phyloP scores from a whole-genome alignment of 2,113 vertebrate genomes.

The Myanophis thanlyinensis region DNA sequence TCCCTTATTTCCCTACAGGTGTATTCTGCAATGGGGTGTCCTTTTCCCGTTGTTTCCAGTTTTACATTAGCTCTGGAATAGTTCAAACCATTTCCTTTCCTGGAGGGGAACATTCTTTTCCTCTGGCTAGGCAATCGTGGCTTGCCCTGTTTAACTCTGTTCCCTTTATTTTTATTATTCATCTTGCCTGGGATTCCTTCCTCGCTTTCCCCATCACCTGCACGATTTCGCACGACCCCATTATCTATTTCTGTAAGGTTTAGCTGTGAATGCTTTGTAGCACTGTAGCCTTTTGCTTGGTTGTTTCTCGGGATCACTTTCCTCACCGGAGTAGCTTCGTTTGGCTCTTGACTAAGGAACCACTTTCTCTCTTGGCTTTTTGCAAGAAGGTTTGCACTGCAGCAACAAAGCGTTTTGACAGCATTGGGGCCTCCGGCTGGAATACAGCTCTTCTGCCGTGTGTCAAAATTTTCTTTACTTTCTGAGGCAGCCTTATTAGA shows the following conservation, averaged over 20 bases:
- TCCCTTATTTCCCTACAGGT: neutral
- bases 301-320: slow-evolving; percentile 35
- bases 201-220: neutral
- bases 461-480: slow-evolving; percentile 3
- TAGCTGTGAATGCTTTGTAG: neutral
- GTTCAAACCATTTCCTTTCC: slow-evolving; percentile 25
- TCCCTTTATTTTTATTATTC: slow-evolving; percentile 4
- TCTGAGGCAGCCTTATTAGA: rapidly evolving
- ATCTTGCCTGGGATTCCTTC: neutral
- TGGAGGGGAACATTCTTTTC: neutral
- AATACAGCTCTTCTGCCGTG: slow-evolving; percentile 4
- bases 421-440: neutral
- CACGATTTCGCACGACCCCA: neutral
- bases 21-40: slow-evolving; percentile 20
- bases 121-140: slow-evolving; percentile 32
- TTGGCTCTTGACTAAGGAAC: slow-evolving; percentile 18
- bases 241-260: slow-evolving; percentile 11
- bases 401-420: neutral
- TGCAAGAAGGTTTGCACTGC: neutral
- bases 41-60: slow-evolving; percentile 10
- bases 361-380: neutral
- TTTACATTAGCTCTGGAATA: slow-evolving; percentile 3
- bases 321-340: slow-evolving; percentile 17
- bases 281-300: neutral
- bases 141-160: slow-evolving; percentile 32